A percentile compares a stretch with the other conserved stretches of the same genome.
phyloP scores from a whole-genome alignment of 2,797 vertebrate species.

The Parauchenoglanis ngamensis region DNA sequence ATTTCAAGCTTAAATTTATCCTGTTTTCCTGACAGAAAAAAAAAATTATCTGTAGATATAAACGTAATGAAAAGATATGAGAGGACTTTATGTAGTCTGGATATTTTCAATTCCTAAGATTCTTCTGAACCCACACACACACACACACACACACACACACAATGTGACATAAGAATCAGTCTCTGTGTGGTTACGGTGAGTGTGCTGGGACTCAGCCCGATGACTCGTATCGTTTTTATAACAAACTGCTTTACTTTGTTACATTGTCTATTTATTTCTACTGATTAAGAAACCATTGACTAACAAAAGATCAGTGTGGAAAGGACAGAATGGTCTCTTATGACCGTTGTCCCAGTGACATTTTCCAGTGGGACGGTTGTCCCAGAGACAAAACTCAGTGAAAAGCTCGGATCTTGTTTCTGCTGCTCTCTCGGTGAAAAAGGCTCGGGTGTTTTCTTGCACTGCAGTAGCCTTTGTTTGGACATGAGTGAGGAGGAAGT shows the following conservation, averaged over 20 bases:
- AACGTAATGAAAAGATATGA: background rate
- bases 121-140: background rate
- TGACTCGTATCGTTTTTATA: background rate
- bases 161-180: background rate
- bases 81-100: background rate
- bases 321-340: background rate
- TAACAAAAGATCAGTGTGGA: background rate
- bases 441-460: background rate
- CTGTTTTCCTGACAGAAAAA: background rate
- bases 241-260: background rate
- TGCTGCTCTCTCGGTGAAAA: background rate
- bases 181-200: background rate
- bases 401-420: slow-evolving; percentile 15
- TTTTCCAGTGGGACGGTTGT: background rate
- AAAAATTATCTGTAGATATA: background rate
- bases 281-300: background rate
- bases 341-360: slow-evolving; percentile 20
- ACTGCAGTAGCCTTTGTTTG: slow-evolving; percentile 1
- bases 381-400: background rate
- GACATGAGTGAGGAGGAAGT: background rate
- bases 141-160: slow-evolving; percentile 8
- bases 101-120: background rate
- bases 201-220: background rate
- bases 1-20: no score
- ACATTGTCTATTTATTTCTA: background rate